A percentile compares a stretch with the other conserved stretches of the same genome.
phyloP scores from a whole-genome alignment of 1,140 invertebrate species.

The Metaphire vulgaris region DNA sequence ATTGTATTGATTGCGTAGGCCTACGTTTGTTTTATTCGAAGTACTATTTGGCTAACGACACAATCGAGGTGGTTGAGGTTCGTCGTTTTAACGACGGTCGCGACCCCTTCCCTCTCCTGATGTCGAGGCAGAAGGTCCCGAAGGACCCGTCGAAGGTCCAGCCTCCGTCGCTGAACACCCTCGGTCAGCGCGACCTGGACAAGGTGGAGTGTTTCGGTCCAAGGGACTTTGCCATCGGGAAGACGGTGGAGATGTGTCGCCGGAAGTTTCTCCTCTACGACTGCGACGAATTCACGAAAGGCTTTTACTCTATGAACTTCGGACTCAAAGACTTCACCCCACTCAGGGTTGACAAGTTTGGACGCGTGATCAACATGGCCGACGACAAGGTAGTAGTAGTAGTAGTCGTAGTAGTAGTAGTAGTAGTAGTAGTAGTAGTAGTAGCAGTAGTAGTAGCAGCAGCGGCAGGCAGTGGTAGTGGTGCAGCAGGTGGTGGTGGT shows the following conservation, averaged over 20 bases:
- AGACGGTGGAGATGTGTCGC: slow-evolving; percentile 70
- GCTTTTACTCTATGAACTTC: slow-evolving; percentile 67
- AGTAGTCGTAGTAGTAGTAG: too few relatives aligned
- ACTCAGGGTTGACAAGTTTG: slow-evolving; percentile 39
- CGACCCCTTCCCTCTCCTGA: slow-evolving; percentile 65
- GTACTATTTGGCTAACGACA: slow-evolving; percentile 74
- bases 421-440: not conserved
- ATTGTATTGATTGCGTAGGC: too few relatives aligned
- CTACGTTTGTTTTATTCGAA: slow-evolving; percentile 50
- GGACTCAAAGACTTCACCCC: slow-evolving; percentile 51
- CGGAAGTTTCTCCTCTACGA: slow-evolving; percentile 70
- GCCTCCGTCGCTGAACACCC: not conserved
- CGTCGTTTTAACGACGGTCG: slow-evolving; percentile 63
- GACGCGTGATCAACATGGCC: slow-evolving; percentile 59
- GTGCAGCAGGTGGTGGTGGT: not conserved
- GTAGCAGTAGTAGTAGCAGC: not conserved
- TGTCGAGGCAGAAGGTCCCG: slow-evolving; percentile 66
- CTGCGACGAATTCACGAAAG: slow-evolving; percentile 71
- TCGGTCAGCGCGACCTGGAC: not conserved
- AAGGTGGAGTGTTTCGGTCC: slow-evolving; percentile 64
- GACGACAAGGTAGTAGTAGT: slow-evolving; percentile 28
- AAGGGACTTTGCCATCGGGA: slow-evolving; percentile 70
- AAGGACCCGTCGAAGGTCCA: slow-evolving; percentile 49
- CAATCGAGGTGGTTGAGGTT: slow-evolving; percentile 67
- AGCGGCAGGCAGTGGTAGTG: too few relatives aligned